A percentile compares a stretch with the other conserved stretches of the same genome.
Conservation (phyloP, 2,113 vertebrate species). For the Ovibos moschatus region DNA sequence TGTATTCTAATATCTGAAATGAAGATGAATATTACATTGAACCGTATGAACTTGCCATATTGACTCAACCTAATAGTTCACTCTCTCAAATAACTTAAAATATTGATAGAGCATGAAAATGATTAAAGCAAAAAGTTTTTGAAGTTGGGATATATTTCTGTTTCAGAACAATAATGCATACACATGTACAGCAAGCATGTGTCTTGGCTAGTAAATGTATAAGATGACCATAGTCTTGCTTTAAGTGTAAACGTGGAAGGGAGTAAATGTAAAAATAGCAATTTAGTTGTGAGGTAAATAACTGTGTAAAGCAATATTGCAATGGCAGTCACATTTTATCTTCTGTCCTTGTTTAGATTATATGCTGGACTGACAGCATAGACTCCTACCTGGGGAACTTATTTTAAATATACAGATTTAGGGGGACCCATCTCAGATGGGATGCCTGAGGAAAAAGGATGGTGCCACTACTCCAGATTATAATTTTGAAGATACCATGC, state of each 20-base stretch:
- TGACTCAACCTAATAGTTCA: not conserved
- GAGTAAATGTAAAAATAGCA: not conserved
- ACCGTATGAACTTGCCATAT: not conserved
- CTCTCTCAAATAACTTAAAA: not conserved
- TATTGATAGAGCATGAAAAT: not conserved
- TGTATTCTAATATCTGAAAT: not conserved
- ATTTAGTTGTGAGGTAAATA: not conserved
- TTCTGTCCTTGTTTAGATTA: not conserved
- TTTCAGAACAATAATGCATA: not conserved
- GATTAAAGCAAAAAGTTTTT: not conserved
- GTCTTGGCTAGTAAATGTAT: not conserved
- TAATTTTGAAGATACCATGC: not conserved
- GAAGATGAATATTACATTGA: not conserved
- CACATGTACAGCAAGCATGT: too few relatives aligned
- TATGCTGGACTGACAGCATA: not conserved
- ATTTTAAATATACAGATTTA: not conserved
- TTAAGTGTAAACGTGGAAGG: not conserved
- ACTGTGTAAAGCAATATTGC: not conserved
- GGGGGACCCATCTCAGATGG: not conserved
- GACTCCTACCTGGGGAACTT: not conserved
- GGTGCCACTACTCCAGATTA: not conserved
- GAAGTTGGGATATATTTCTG: not conserved
- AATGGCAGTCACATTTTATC: not conserved
- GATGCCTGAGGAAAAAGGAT: not conserved
- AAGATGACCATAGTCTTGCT: not conserved